A percentile compares a stretch with the other conserved stretches of the same genome.
Conservation (phyloP, 2,888 invertebrate genomes). For the Ectobius pallidus region DNA sequence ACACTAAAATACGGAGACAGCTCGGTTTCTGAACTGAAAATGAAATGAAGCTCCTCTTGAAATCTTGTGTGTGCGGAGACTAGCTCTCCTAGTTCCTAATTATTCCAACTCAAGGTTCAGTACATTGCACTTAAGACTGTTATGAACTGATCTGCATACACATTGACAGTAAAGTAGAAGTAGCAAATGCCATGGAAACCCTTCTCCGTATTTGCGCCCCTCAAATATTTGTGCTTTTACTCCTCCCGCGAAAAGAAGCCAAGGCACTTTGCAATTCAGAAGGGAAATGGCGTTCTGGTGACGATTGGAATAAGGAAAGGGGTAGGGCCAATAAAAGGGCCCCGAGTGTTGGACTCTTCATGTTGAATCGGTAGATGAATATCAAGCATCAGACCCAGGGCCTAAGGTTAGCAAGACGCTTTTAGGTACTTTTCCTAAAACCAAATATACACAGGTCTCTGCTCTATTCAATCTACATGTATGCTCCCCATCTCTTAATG, state of each 20-base stretch:
- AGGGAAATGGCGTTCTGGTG: constrained; percentile 23
- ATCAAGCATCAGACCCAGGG: not conserved
- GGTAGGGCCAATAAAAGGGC: not conserved
- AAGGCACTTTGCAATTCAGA: constrained; percentile 41
- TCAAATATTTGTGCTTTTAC: constrained; percentile 45
- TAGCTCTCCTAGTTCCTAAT: too few species aligned
- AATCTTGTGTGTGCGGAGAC: too few species aligned
- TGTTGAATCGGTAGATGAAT: constrained; percentile 3
- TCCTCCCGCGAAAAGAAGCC: constrained; percentile 30
- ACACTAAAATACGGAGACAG: too few species aligned
- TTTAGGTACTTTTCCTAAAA: too few species aligned
- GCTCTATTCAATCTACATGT: too few species aligned
- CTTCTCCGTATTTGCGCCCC: constrained; percentile 27
- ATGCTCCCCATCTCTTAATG: too few species aligned
- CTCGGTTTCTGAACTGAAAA: too few species aligned
- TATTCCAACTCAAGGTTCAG: too few species aligned
- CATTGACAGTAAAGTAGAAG: constrained; percentile 12
- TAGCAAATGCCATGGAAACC: constrained; percentile 2
- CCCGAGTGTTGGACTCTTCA: not conserved
- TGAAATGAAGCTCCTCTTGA: too few species aligned
- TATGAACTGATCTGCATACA: constrained; percentile 19
- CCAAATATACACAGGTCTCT: too few species aligned
- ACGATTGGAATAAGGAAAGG: constrained; percentile 13
- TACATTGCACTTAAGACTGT: constrained; percentile 19
- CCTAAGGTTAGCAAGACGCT: not conserved